A percentile compares a stretch with the other conserved stretches of the same genome.
These are phyloP conservation scores for Drosophila truncata DNA, from an alignment of 1,140 invertebrate species.

Conservation along the genomic window DNA sequence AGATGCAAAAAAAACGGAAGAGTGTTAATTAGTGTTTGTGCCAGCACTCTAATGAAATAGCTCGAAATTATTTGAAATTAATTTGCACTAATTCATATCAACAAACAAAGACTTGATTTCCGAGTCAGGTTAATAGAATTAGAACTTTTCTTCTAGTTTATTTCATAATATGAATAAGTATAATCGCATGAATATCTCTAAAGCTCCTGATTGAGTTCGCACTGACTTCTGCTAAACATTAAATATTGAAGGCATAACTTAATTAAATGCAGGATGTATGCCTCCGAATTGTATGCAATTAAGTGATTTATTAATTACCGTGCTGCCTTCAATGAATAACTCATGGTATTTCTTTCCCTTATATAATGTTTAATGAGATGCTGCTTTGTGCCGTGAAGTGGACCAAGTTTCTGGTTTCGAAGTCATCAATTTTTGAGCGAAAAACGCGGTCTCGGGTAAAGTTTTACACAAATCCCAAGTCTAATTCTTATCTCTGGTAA, in stretches of 20 bases:
- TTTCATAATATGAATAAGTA: not conserved
- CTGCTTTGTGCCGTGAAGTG: slow-evolving; percentile 5
- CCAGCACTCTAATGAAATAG: not conserved
- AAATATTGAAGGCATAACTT: slow-evolving; percentile 26
- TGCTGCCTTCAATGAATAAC: not conserved
- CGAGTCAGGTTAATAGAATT: not conserved
- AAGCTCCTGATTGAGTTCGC: slow-evolving; percentile 13
- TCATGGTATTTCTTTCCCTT: not conserved
- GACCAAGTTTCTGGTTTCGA: slow-evolving; percentile 18
- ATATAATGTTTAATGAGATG: not conserved
- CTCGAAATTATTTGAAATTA: not conserved
- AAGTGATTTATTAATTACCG: slow-evolving; percentile 4
- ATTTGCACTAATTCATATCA: not conserved
- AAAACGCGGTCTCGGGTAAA: slow-evolving; percentile 9
- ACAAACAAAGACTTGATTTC: not conserved
- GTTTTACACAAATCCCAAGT: slow-evolving; percentile 18
- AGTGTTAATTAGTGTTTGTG: slow-evolving; percentile 64
- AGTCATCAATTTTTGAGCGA: slow-evolving; percentile 20
- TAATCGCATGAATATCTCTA: not conserved
- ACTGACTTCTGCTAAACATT: not conserved
- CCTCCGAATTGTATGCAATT: not conserved
- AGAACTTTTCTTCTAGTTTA: not conserved
- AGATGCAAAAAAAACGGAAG: slow-evolving; percentile 16
- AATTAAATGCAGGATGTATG: not conserved
- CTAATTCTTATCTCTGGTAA: slow-evolving; percentile 47